A percentile compares a stretch with the other conserved stretches of the same genome.
Evolutionary conservation across 2,888 invertebrate genomes (phyloP).

Genomic region (Alitta virens): DNA sequence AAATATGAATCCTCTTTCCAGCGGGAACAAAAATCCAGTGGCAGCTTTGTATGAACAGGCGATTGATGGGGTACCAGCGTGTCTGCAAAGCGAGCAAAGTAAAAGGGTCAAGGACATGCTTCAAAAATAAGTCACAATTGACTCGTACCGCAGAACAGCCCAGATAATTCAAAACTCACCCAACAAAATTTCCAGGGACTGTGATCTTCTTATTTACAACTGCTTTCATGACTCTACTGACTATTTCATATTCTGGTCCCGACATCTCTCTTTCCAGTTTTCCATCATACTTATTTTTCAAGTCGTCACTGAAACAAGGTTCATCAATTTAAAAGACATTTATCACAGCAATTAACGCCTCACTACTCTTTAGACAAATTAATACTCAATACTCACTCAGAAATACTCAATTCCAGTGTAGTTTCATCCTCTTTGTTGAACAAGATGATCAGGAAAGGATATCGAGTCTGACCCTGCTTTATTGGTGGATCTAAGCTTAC

Average conservation of each 20-base stretch:
- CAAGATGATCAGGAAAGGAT: constrained; percentile 90
- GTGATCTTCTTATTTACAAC: constrained; percentile 92
- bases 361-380: background rate
- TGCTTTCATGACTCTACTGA: constrained; percentile 94
- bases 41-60: constrained; percentile 97
- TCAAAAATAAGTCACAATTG: no score
- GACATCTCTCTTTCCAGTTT: constrained; percentile 85
- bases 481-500: constrained; percentile 95
- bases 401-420: constrained; percentile 83
- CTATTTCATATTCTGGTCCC: constrained; percentile 91
- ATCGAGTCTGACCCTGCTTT: constrained; percentile 98
- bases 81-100: constrained; percentile 57
- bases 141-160: background rate
- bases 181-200: constrained; percentile 87
- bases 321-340: background rate
- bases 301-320: constrained; percentile 69
- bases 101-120: no score
- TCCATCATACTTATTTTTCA: constrained; percentile 89
- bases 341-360: background rate
- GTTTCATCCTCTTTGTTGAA: constrained; percentile 95
- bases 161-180: constrained; percentile 63
- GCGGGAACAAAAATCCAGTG: constrained; percentile 92
- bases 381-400: constrained; percentile 69
- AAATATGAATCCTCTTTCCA: constrained; percentile 97
- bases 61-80: constrained; percentile 84